Base-by-base conservation (phyloP, 1,140 invertebrate species). In the Conus ventricosus region DNA sequence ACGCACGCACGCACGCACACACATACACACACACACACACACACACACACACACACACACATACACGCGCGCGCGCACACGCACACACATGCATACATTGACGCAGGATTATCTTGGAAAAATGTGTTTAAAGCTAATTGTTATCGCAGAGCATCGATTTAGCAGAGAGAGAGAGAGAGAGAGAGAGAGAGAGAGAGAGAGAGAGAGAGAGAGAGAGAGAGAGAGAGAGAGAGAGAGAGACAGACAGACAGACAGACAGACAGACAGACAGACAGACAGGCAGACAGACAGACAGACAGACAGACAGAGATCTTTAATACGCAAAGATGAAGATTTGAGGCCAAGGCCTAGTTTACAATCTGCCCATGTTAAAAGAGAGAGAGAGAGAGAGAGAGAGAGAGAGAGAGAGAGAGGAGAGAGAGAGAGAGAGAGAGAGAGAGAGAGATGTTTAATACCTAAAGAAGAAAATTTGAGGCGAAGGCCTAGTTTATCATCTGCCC, bases 11-110 rank as follows among this genome's bases (percentile, higher is more conserved):
- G 2, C 23, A n/a, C 23, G 5, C 60, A 63, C 60, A 63, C 60
- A 63, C 60, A 63, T 4, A 63, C 60, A 63, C 60, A 78, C 27
- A 78, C 23, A n/a, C 75, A 25, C 23, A 78, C 23, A n/a, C 23
- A 78, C 75, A 78, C 75, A 78, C 75, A 78, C 75, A 78, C 75
- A 78, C 75, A 78, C 5, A 4, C 5, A 78, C 75, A n/a, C 75
- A 78, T 23, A n/a, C 75, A n/a, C 5, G 27, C 5, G 27, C 75
- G 27, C 75, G n/a, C 75, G n/a, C 75, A 78, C 75, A 78, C 75
- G 4, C 75, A 78, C 75, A 78, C 75, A 78, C 75, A 78, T 23
- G 27, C 75, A 78, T 23, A 4, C 23, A n/a, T 4, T 10, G 11
- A 78, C 75, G 4, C 75, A 39, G 39, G 39, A 39, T 39, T 39